Base-by-base conservation (phyloP, 2,797 vertebrate genomes). In the Alauda arvensis region DNA sequence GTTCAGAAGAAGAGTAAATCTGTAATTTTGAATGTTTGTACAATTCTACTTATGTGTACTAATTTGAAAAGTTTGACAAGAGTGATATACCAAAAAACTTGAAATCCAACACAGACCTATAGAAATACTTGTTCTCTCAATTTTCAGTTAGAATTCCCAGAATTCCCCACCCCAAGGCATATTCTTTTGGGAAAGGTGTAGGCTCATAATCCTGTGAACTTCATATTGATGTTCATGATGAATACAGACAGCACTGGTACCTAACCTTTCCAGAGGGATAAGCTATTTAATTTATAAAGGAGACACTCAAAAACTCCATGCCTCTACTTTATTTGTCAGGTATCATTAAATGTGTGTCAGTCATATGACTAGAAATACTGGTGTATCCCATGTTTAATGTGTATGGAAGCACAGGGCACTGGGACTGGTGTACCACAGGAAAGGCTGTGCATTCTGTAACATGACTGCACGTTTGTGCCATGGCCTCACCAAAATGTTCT, bases 401-500 rank as follows among this genome's bases (percentile, higher is more conserved):
- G 2, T 51, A n/a, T 5, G n/a, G 34, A 71, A 67, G 31, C 51
- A 77, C 18, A 70, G 29, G 11, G 15, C 42, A 29, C 8, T 24
- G 2, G 34, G 53, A 28, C 24, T 28, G 48, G 23, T 37, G 45
- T 45, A 37, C 10, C 23, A 42, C 4, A 43, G 6, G 18, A 65
- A 72, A 66, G 56, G 18, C 67, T 43, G 31, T 37, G 25, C 28
- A 13, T 21, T 74, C 66, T 62, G 28, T 17, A 53, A 18, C 34
- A 21, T 3, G 19, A 67, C 19, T 23, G 52, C 34, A 57, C 0
- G 0, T 45, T 29, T 66, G 26, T 69, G 56, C 18, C 34, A 43
- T 8, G 48, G 31, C 34, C 48, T 24, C 53, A 83, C 37, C 39
- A 77, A 57, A 65, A 72, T 15, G n/a, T 8, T 48, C 18, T 40